Evolutionary conservation across 1,140 invertebrate species (phyloP).

Genomic region (Drosophila pseudoananassae): DNA sequence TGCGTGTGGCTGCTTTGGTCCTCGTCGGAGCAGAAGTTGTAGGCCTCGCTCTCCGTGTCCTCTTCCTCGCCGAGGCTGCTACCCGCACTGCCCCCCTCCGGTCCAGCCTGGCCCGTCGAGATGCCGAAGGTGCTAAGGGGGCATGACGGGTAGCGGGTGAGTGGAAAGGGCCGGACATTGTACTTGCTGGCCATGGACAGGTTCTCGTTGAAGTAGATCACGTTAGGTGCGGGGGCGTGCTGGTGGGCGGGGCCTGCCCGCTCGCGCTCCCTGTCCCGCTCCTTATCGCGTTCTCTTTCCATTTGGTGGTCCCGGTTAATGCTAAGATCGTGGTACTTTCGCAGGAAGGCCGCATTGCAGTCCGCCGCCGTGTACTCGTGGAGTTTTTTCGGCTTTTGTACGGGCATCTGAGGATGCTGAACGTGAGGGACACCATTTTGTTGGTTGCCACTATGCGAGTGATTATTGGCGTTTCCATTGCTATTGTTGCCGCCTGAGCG

Average conservation of each 20-base stretch:
- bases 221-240: constrained; percentile 29
- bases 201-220: constrained; percentile 83
- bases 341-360: constrained; percentile 73
- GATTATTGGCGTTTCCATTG: constrained; percentile 15
- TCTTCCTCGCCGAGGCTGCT: constrained; percentile 64
- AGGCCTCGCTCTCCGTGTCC: constrained; percentile 61
- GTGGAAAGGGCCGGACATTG: constrained; percentile 57
- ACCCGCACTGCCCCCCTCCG: constrained; percentile 39
- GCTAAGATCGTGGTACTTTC: constrained; percentile 73
- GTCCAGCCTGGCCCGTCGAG: neutral
- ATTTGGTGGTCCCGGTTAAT: constrained; percentile 32
- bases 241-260: constrained; percentile 8
- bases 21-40: constrained; percentile 75
- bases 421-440: constrained; percentile 14
- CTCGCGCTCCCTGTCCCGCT: constrained; percentile 27
- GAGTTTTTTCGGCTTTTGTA: constrained; percentile 67
- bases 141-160: constrained; percentile 70
- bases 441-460: neutral
- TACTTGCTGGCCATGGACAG: constrained; percentile 82
- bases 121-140: constrained; percentile 64
- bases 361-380: constrained; percentile 75
- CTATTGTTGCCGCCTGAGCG: constrained; percentile 68
- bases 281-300: constrained; percentile 35
- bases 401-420: constrained; percentile 30
- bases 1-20: constrained; percentile 66